Base-by-base conservation (phyloP, 2,113 vertebrate species). In the Gila orcuttii region DNA sequence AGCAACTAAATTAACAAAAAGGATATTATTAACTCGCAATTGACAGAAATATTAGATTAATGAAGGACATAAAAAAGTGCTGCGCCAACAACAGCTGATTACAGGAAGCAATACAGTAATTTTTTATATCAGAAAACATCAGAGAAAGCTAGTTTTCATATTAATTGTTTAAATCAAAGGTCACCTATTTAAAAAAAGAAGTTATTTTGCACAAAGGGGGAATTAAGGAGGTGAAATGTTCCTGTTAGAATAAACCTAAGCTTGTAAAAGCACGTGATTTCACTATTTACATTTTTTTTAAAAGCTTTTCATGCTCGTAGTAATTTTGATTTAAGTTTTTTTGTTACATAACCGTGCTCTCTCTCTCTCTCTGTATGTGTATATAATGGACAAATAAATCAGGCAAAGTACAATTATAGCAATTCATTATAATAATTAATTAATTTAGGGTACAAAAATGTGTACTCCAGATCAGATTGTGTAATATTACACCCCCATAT, bases 111-210 rank as follows among this genome's bases (percentile, higher is more conserved):
- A 31, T 57, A 79, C 45, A 55, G 19, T 59, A 77, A 28, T 36
- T 31, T 85, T 78, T 79, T 42, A 71, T 79, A 71, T 15, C 45
- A 62, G 47, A 86, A 86, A 71, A 25, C 47, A 75, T 39, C 39
- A 50, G 62, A 50, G 74, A 57, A 57, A 57, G 55, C 55, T 23
- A 12, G 28, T 36, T 39, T 84, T 15, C 11, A 85, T 55, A 6
- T 50, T 33, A 86, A 59, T 50, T 62, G 52, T 79, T 84, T 81
- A 55, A 82, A 76, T 50, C 57, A 77, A 19, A 17, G 31, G 36
- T 73, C 68, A 80, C 39, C 50, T 69, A 23, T 59, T 77, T 15
- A 36, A 68, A 31, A 6, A 82, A 75, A 19, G 5, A 52, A 33
- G 31, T 71, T 39, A 59, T 78, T 79, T 25, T 13, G 10, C 28